Evolutionary conservation across 53 echinoderm and acorn worm genomes (phyloP), one percentile per base, ranked within the genome.

Genomic region (Paracentrotus lividus): DNA sequence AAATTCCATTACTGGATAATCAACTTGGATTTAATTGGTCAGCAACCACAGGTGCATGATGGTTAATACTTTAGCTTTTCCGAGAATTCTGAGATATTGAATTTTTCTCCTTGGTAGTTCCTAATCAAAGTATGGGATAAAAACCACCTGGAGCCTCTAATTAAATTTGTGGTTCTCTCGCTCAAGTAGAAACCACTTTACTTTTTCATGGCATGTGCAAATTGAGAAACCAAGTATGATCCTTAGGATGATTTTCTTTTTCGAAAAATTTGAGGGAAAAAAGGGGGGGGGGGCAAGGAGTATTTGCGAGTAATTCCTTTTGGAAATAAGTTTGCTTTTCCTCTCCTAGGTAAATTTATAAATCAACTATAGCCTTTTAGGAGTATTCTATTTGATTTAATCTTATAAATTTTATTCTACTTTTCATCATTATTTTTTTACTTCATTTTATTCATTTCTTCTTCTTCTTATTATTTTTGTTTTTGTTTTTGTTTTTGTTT

Each of bases 171-270:
- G 3, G 1, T 36, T 42, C 15, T 40, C 42, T 15, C 42, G 21
- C 21, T 42, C 38, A 40, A 20, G 23, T 8, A 23, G 42, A 76
- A 42, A 76, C 76, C 14, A 36, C 8, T 69, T 69, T 36, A 16
- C 69, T 76, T 76, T 64, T 64, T 64, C 64, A 26, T 64, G 31
- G 64, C 64, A 64, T 64, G 27, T 64, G 64, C 64, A 5, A 64
- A 31, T 64, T 64, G 29, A 64, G 27, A 64, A 64, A 64, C 31
- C 64, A 64, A 29, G 7, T 64, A 64, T 29, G 31, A 64, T 64
- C 64, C 26, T 59, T n/a, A 4, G 31, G 2, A 64, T 64, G 31
- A 10, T 64, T 31, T 64, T 61, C 31, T 13, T 29, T 13, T 9
- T n/a, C 8, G n/a, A n/a, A n/a, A n/a, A n/a, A n/a, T n/a, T n/a